Percentiles rank a stretch among this genome's conserved stretches.
phyloP scores from a whole-genome alignment of 2,888 invertebrate species.

The Noctua janthe region DNA sequence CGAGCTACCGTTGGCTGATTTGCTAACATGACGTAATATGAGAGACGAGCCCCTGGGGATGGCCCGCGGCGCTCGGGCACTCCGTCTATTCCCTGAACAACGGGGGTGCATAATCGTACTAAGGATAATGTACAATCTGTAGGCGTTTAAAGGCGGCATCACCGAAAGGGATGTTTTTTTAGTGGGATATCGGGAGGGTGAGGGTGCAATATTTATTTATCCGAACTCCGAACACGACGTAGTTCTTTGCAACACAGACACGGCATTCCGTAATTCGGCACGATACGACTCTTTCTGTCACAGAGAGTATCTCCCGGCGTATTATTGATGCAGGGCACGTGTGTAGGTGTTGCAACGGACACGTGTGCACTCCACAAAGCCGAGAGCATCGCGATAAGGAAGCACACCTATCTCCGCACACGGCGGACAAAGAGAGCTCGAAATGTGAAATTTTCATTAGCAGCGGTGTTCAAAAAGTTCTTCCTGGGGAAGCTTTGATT shows the following conservation, averaged over 20 bases:
- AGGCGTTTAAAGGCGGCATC: slow-evolving; percentile 91
- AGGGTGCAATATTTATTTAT: slow-evolving; percentile 91
- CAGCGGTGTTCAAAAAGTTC: slow-evolving; percentile 86
- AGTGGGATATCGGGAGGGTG: slow-evolving; percentile 88
- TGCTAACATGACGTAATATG: slow-evolving; percentile 89
- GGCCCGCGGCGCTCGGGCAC: slow-evolving; percentile 84
- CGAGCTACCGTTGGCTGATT: slow-evolving; percentile 75
- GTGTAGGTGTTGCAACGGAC: slow-evolving; percentile 77
- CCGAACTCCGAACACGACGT: slow-evolving; percentile 85
- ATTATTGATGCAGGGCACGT: slow-evolving; percentile 87
- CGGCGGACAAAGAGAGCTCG: slow-evolving; percentile 84
- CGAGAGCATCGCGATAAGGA: slow-evolving; percentile 85
- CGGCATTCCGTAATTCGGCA: slow-evolving; percentile 84
- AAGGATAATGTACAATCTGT: slow-evolving; percentile 91
- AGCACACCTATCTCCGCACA: slow-evolving; percentile 81
- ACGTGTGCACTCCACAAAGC: slow-evolving; percentile 83
- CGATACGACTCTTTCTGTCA: slow-evolving; percentile 72
- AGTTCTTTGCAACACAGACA: slow-evolving; percentile 86
- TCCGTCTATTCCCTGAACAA: slow-evolving; percentile 88
- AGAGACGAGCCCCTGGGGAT: slow-evolving; percentile 87
- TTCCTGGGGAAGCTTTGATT: slow-evolving; percentile 87
- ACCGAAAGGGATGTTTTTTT: slow-evolving; percentile 90
- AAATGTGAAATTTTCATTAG: slow-evolving; percentile 90
- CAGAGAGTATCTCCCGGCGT: slow-evolving; percentile 73
- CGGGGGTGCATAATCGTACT: slow-evolving; percentile 91